Conservation (phyloP, 2,113 vertebrate genomes). For the Oreochromis spilurus region DNA sequence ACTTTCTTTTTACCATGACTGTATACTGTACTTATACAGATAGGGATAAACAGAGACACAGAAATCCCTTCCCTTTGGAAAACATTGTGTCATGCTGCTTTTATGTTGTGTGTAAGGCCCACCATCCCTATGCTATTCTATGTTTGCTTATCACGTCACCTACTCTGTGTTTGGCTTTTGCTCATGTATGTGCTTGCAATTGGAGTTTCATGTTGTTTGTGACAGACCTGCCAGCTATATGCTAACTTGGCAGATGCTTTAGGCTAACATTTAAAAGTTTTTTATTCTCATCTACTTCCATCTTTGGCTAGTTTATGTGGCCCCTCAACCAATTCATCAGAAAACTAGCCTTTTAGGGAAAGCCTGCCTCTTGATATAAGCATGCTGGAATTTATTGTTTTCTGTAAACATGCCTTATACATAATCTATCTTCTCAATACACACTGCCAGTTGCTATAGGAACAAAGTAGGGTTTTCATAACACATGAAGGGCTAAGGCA, state of each 20-base stretch:
- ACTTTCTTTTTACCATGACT: not conserved
- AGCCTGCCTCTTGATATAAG: slow-evolving; percentile 50
- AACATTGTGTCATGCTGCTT: slow-evolving; percentile 17
- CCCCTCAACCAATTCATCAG: slow-evolving; percentile 11
- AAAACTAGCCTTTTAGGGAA: not conserved
- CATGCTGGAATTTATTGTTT: slow-evolving; percentile 70
- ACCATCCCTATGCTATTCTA: not conserved
- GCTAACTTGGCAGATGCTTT: not conserved
- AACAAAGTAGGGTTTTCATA: slow-evolving; percentile 56
- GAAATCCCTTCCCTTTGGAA: not conserved
- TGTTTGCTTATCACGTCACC: slow-evolving; percentile 35
- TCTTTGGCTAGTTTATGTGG: slow-evolving; percentile 28
- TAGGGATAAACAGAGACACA: not conserved
- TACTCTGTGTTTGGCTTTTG: not conserved
- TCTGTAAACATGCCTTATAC: slow-evolving; percentile 61
- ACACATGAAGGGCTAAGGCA: slow-evolving; percentile 29
- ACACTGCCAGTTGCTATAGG: slow-evolving; percentile 50
- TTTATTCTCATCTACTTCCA: not conserved
- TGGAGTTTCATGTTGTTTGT: slow-evolving; percentile 33
- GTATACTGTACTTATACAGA: not conserved
- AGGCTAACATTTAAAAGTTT: slow-evolving; percentile 2
- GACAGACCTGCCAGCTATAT: slow-evolving; percentile 4
- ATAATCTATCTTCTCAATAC: slow-evolving; percentile 40
- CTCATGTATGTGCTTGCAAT: not conserved
- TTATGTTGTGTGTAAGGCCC: not conserved